Evolutionary conservation across 2,888 invertebrate genomes (phyloP).

Genomic region (Chymomyza caudatula): DNA sequence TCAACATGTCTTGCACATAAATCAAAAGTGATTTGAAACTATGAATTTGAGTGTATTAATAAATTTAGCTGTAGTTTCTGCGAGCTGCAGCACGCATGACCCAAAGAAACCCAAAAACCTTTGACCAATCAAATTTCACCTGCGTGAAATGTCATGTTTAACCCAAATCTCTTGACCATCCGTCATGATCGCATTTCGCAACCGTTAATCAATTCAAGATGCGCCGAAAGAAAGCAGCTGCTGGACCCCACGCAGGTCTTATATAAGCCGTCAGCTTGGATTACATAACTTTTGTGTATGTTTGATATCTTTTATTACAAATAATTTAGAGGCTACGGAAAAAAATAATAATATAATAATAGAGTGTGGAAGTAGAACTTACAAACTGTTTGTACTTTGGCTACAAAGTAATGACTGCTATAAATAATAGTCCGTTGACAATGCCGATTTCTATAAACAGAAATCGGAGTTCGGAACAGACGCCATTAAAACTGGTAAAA

Average conservation of each 20-base stretch:
- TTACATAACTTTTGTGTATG: not conserved
- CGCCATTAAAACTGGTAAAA: constrained; percentile 43
- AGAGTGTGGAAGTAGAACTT: not conserved
- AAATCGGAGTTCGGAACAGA: not conserved
- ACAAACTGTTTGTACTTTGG: constrained; percentile 17
- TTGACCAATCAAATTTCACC: constrained; percentile 28
- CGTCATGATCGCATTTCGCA: constrained; percentile 16
- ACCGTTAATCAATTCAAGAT: constrained; percentile 24
- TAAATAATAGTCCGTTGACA: not conserved
- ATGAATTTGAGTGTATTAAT: not conserved
- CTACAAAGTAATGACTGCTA: constrained; percentile 13
- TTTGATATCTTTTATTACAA: constrained; percentile 3
- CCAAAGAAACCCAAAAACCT: not conserved
- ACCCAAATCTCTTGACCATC: not conserved
- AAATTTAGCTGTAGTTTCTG: not conserved
- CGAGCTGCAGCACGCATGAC: not conserved
- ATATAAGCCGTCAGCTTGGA: not conserved
- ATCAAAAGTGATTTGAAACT: not conserved
- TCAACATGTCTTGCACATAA: not conserved
- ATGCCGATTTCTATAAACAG: no score
- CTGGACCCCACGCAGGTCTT: not conserved
- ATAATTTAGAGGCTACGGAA: constrained; percentile 1
- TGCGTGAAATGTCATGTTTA: constrained; percentile 14
- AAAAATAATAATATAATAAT: constrained; percentile 3
- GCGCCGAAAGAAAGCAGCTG: constrained; percentile 38